Conservation (phyloP, 1,140 invertebrate genomes). For the Paralvinella palmiformis region DNA sequence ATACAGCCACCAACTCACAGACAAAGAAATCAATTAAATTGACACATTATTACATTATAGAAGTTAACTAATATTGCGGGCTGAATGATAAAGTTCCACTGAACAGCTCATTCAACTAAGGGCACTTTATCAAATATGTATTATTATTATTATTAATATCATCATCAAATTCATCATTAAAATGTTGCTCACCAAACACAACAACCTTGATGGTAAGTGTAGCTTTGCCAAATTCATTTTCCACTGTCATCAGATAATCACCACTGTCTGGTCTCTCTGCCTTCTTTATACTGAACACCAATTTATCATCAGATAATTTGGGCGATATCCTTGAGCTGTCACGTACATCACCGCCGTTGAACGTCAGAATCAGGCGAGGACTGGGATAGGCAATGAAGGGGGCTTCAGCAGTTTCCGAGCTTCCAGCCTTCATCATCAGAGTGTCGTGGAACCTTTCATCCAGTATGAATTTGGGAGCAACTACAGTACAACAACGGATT, state of each 20-base stretch:
- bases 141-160: no score
- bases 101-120: no score
- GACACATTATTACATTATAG: no score
- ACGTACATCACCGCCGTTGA: constrained; percentile 50
- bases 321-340: constrained; percentile 40
- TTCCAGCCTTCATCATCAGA: constrained; percentile 19
- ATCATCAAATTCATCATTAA: no score
- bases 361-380: constrained; percentile 68
- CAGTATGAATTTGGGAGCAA: constrained; percentile 13
- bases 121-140: no score
- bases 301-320: constrained; percentile 41
- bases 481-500: constrained; percentile 6
- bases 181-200: constrained; percentile 25
- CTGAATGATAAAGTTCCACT: no score
- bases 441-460: constrained; percentile 14
- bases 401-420: constrained; percentile 54
- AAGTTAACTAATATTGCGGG: no score
- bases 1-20: no score
- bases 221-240: constrained; percentile 42
- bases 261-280: constrained; percentile 41
- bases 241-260: constrained; percentile 40
- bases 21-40: no score
- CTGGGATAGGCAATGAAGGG: constrained; percentile 64
- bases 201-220: constrained; percentile 41
- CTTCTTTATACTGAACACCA: constrained; percentile 36